phyloP scores from a whole-genome alignment of 1,140 invertebrate genomes.

The Rhynchophorus ferrugineus region DNA sequence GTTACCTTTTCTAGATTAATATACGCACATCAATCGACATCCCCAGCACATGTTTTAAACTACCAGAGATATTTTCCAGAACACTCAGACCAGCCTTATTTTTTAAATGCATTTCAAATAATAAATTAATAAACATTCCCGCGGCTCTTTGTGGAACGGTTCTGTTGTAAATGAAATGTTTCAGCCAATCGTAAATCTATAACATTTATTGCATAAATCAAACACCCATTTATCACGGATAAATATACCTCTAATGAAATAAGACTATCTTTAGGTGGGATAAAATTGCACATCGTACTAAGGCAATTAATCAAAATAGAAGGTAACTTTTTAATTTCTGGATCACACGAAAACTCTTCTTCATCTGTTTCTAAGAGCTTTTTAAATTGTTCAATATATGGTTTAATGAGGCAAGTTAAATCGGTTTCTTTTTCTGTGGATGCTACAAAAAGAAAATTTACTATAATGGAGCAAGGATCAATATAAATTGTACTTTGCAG shows the following conservation, averaged over 20 bases:
- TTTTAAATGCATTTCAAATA: slow-evolving; percentile 29
- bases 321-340: slow-evolving; percentile 39
- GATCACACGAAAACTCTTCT: slow-evolving; percentile 27
- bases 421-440: not conserved
- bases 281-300: slow-evolving; percentile 37
- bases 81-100: slow-evolving; percentile 30
- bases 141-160: slow-evolving; percentile 26
- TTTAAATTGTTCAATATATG: slow-evolving; percentile 32
- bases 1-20: not conserved
- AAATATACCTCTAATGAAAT: slow-evolving; percentile 24
- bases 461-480: no score
- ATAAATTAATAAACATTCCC: slow-evolving; percentile 26
- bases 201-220: no score
- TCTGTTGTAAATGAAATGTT: slow-evolving; percentile 35
- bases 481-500: no score
- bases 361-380: slow-evolving; percentile 36
- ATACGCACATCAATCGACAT: slow-evolving; percentile 25
- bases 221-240: not conserved
- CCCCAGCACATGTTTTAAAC: slow-evolving; percentile 40
- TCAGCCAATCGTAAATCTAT: slow-evolving; percentile 42
- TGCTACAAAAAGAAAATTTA: no score
- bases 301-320: slow-evolving; percentile 41
- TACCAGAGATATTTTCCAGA: slow-evolving; percentile 40
- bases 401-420: not conserved
- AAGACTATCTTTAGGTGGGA: slow-evolving; percentile 36